Base-by-base conservation (phyloP, 2,888 invertebrate species). In the Luperina testacea region DNA sequence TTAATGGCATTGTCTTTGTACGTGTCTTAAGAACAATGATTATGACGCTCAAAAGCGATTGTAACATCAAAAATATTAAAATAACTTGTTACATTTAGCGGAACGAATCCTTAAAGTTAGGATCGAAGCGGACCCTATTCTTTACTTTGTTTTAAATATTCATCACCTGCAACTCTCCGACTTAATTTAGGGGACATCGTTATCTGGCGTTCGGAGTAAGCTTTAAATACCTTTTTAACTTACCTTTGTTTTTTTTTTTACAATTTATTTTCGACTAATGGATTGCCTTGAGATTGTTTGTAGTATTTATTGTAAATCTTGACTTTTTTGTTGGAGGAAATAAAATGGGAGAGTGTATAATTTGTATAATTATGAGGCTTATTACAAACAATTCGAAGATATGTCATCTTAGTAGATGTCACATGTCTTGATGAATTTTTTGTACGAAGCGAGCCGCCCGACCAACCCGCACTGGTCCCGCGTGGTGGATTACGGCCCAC, bases 161-260 rank as follows among this genome's bases (percentile, higher is more conserved):
- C 94, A 93, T 91, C 92, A 92, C 92, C 91, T 92, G 92, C 89
- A 90, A 88, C 90, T 90, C 89, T 88, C 89, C 81, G 92, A 91
- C 92, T 92, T 93, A 93, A 93, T 93, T 93, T 92, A 92, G 89
- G 87, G 89, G 90, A 91, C 91, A 90, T 90, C 89, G 91, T 93
- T 93, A 94, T 94, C 93, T 93, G 92, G 90, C 87, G 88, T 88
- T 90, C 87, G 82, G 90, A 91, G 91, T 91, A 90, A 87, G 89
- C 90, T 92, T 93, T 92, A 92, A 93, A 93, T 92, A 92, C 89
- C 90, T 92, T 93, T 93, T 93, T 91, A 92, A 92, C 90, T 90
- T 90, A 89, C 87, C 84, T 87, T 89, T 84, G 84, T 86, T 85
- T 88, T 87, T 89, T 45, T 84, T 81, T 82, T 72, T 76, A 80